Evolutionary conservation across 1,140 invertebrate genomes (phyloP), one percentile per base, ranked within the genome.

Genomic region (Rhyacophila brunnea): DNA sequence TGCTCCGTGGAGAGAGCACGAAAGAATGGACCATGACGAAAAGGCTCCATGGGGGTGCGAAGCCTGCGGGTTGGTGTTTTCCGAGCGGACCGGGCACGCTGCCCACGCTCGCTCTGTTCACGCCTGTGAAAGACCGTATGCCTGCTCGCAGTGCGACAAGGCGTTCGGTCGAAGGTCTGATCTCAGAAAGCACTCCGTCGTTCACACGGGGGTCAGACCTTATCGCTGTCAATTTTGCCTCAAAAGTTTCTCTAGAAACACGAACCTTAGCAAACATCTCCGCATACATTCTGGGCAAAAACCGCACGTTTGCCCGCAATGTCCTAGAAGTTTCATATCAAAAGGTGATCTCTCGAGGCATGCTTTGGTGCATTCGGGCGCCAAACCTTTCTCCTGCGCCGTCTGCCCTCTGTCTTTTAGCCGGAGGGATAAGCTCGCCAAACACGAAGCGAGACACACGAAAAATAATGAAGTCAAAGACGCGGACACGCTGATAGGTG

Each of bases 231-330:
- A 80, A 14, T 80, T 85, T 54, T 89, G 87, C 71, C 79, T 78
- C 13, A 87, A 87, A 71, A 83, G 81, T 45, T 88, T 88, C 64
- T 86, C 85, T 10, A 71, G 85, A 11, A 91, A 88, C 58, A 91
- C 89, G 51, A 95, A 94, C 75, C 80, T 95, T 3, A 89, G 91
- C 58, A 89, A 93, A 65, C 93, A 96, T 71, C 79, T 93, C 60
- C 80, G 91, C 44, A 85, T 86, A 32, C 88, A 89, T 71, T 83
- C 82, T 32, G 86, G 86, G 0, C 79, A 77, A 58, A 87, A 87
- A 59, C 84, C 84, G 0, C 87, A 88, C 68, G 86, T 88, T 0
- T 90, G 88, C 67, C 85, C 84, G 23, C 75, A 85, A 14, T 90
- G 88, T 67, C 85, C 87, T 44, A 83, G 86, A 58, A 88, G 87